Percentiles rank a stretch among this genome's conserved stretches.
Conservation (phyloP, 2,113 vertebrate species). For the Prunella himalayana region DNA sequence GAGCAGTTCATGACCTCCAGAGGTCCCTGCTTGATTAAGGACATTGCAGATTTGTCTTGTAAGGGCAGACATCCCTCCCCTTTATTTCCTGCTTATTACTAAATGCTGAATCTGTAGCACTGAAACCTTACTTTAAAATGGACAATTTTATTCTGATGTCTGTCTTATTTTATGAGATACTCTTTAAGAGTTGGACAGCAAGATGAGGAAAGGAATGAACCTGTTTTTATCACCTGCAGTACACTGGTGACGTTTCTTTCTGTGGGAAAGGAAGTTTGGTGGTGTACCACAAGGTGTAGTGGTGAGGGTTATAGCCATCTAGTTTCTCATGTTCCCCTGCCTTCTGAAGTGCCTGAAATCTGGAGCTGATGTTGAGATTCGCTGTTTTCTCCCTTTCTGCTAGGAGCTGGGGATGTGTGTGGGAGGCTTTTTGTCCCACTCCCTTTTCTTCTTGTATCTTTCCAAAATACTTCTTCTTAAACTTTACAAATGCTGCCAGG, state of each 20-base stretch:
- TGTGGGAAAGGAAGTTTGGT: neutral
- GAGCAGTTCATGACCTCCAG: neutral
- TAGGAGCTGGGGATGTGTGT: neutral
- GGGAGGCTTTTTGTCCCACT: neutral
- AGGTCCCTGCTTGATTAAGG: neutral
- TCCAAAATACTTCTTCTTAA: slow-evolving; percentile 17
- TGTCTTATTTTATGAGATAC: neutral
- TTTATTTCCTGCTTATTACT: neutral
- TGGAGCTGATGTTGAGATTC: neutral
- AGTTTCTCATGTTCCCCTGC: neutral
- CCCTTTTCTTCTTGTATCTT: neutral
- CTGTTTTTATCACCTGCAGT: neutral
- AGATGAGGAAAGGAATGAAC: neutral
- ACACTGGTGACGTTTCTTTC: neutral
- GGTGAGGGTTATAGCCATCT: neutral
- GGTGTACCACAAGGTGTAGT: neutral
- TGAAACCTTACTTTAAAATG: neutral
- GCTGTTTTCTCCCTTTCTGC: neutral
- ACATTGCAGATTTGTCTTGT: neutral
- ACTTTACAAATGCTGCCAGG: slow-evolving; percentile 12
- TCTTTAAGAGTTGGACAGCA: neutral
- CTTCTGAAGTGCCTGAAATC: neutral
- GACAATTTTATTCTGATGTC: neutral
- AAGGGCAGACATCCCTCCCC: neutral
- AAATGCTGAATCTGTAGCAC: neutral